Evolutionary conservation across 2,888 invertebrate genomes (phyloP), one percentile per base, ranked within the genome.

Genomic region (Aporophyla lueneburgensis): DNA sequence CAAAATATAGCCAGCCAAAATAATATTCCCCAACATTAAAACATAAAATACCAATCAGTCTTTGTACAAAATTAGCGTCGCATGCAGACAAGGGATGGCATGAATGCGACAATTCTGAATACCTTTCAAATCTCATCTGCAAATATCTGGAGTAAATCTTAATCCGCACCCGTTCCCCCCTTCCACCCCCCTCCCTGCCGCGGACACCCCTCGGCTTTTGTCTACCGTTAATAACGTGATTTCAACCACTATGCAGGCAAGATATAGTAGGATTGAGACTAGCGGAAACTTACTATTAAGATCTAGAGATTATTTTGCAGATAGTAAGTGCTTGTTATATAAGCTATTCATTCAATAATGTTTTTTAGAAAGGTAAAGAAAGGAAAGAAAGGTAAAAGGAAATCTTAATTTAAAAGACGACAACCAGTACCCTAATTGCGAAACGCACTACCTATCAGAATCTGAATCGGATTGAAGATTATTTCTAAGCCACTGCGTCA

Each of bases 111-210:
- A 92, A 92, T 91, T 87, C 86, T 86, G 89, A 87, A 90, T 91
- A 90, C 91, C 91, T 90, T 78, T 92, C 92, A 91, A 93, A 94
- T 93, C 93, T 94, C 94, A 93, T 94, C 94, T 91, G 88, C 93
- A 94, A 95, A 95, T 95, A 94, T 94, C 95, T 93, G 91, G 88
- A 90, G 92, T 92, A 93, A 93, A 95, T 95, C 96, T 95, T 95
- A 94, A 94, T 94, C 93, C 93, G 74, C 84, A 88, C 86, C 84
- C 82, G 80, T 71, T 81, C 72, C 59, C 27, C 80, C 78, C 62
- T 21, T 40, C 0, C 56, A 83, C 79, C 76, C 56, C 83, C 80
- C 76, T 43, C 58, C 73, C 80, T 43, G 12, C 68, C 75, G 54
- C 21, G 61, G 43, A 62, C 71, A 78, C 83, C 85, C 83, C 76